These are phyloP conservation scores for Galleria mellonella DNA, from an alignment of 1,140 invertebrate genomes.

Conservation along the genomic window DNA sequence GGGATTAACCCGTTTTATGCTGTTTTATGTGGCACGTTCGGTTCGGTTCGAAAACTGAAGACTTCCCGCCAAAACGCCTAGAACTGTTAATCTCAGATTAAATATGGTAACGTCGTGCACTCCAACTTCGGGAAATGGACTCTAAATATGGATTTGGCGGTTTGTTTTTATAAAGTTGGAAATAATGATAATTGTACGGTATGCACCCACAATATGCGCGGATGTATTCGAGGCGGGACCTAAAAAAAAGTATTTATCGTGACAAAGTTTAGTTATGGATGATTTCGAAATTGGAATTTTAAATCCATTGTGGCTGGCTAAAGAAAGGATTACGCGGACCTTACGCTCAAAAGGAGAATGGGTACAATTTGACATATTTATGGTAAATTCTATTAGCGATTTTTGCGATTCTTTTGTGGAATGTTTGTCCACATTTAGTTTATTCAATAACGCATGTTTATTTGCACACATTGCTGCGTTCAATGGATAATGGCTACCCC, in stretches of 20 bases:
- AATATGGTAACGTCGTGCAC: slow-evolving; percentile 38
- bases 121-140: slow-evolving; percentile 28
- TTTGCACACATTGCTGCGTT: slow-evolving; percentile 35
- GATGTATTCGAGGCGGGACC: background rate
- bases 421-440: slow-evolving; percentile 64
- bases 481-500: slow-evolving; percentile 17
- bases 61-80: slow-evolving; percentile 42
- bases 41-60: slow-evolving; percentile 26
- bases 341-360: slow-evolving; percentile 26
- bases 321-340: slow-evolving; percentile 25
- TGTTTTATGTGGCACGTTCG: slow-evolving; percentile 47
- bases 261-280: background rate
- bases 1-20: slow-evolving; percentile 55
- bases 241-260: slow-evolving; percentile 1
- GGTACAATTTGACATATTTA: slow-evolving; percentile 50
- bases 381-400: slow-evolving; percentile 31
- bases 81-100: slow-evolving; percentile 44
- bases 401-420: slow-evolving; percentile 27
- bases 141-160: slow-evolving; percentile 44
- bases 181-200: slow-evolving; percentile 15
- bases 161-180: slow-evolving; percentile 19
- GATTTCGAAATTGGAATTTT: slow-evolving; percentile 24
- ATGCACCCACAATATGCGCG: background rate
- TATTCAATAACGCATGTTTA: slow-evolving; percentile 40
- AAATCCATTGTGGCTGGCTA: slow-evolving; percentile 26